Conservation (phyloP, 2,888 invertebrate genomes). For the Conops quadrifasciatus region DNA sequence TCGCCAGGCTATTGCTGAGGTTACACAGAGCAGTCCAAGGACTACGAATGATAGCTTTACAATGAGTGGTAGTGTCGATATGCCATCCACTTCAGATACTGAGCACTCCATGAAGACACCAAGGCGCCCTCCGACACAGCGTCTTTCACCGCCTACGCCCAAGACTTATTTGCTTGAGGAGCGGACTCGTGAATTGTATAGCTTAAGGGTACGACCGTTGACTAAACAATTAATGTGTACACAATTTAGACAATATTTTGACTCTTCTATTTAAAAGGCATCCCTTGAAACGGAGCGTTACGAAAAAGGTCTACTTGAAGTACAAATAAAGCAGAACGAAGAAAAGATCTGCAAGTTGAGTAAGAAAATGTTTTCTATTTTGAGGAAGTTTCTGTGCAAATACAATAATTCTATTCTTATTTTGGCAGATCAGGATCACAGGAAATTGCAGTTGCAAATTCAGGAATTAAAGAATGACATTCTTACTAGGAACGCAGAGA, state of each 20-base stretch:
- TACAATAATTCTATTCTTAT: neutral
- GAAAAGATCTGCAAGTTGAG: conserved; percentile 52
- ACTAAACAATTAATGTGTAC: conserved; percentile 13
- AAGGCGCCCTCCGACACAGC: conserved; percentile 41
- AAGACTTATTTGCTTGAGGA: conserved; percentile 57
- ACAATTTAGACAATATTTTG: neutral
- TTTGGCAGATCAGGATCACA: conserved; percentile 48
- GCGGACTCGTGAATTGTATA: conserved; percentile 56
- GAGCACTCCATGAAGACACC: conserved; percentile 49
- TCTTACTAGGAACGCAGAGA: conserved; percentile 45
- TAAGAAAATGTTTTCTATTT: conserved; percentile 47
- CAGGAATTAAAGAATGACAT: conserved; percentile 52
- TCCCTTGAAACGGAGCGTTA: conserved; percentile 60
- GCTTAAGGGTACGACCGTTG: conserved; percentile 54
- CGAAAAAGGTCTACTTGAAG: conserved; percentile 58
- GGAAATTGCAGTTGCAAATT: conserved; percentile 48
- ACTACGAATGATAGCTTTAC: conserved; percentile 39
- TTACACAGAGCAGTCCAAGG: conserved; percentile 40
- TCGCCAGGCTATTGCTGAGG: conserved; percentile 51
- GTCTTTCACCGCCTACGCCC: conserved; percentile 55
- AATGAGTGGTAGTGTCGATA: conserved; percentile 17
- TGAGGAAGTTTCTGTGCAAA: conserved; percentile 1
- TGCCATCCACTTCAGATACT: conserved; percentile 22
- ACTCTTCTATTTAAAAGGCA: conserved; percentile 48
- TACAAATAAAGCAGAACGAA: conserved; percentile 56